Evolutionary conservation across 2,113 vertebrate genomes (phyloP), one percentile per base, ranked within the genome.

Genomic region (Pygoscelis antarcticus): DNA sequence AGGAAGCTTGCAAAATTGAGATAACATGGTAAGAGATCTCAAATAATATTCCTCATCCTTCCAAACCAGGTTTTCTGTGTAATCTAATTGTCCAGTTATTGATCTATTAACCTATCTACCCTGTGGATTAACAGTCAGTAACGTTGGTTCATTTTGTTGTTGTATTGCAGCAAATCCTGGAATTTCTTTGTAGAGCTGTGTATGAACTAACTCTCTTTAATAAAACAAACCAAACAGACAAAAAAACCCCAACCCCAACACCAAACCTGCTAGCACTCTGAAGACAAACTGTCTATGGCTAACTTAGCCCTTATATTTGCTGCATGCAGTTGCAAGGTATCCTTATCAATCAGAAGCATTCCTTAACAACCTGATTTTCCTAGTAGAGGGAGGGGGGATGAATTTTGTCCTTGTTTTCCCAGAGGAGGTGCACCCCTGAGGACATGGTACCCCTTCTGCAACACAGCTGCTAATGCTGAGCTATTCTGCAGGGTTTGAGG

Each of bases 361-460:
- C 9, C 2, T 62, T 29, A 34, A 32, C 64, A 38, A 44, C 11
- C 6, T 34, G 19, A 12, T 32, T 78, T 71, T 66, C 13, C 27
- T 19, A 34, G 22, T 5, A 42, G 9, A 58, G 6, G 3, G 29
- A 47, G 32, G 22, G 17, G 11, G 52, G 49, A 6, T 66, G 3
- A 46, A 14, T 87, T 92, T 57, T 83, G 17, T 3, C 6, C 13
- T 52, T 47, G 23, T 32, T 83, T 51, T 51, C 51, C n/a, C 16
- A 27, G 47, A 11, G 55, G 17, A 69, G 29, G 1, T 16, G 6
- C 6, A 20, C 0, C 10, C 26, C 17, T 54, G 44, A 42, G 62
- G 25, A 21, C 1, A 0, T 5, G 32, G 29, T 10, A 5, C 7
- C 7, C 3, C 5, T 78, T 44, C n/a, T n/a, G 26, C 26, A 68